These are phyloP conservation scores for Rhinogobius similis DNA, from an alignment of 2,113 vertebrate genomes.

Conservation along the genomic window DNA sequence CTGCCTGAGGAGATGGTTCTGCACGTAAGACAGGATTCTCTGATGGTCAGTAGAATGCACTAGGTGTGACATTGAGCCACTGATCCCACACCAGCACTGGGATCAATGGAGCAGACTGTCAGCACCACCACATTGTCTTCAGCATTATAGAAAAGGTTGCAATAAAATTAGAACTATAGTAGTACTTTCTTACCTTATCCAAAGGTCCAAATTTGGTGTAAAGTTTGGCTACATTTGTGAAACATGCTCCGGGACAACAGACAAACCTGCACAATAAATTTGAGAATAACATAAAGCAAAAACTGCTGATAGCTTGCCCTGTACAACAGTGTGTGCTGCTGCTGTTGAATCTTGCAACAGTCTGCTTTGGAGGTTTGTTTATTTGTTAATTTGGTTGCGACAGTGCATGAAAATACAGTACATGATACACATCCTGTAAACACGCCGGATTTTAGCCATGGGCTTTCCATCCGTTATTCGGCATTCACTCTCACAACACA, in stretches of 20 bases:
- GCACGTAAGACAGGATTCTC: not conserved
- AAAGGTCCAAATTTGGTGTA: slow-evolving; percentile 4
- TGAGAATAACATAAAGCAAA: slow-evolving; percentile 32
- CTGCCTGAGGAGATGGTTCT: not conserved
- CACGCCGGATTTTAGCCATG: too few species aligned
- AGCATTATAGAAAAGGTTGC: not conserved
- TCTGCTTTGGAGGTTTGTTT: slow-evolving; percentile 27
- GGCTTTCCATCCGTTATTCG: too few species aligned
- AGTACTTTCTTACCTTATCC: slow-evolving; percentile 15
- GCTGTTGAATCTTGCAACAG: not conserved
- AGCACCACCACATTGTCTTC: not conserved
- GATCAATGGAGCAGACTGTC: not conserved
- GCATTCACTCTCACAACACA: too few species aligned
- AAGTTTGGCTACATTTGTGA: slow-evolving; percentile 13
- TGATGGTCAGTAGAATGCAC: not conserved
- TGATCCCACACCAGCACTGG: not conserved
- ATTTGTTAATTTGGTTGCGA: too few species aligned
- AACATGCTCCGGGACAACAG: not conserved
- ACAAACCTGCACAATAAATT: slow-evolving; percentile 29
- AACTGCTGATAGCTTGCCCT: slow-evolving; percentile 14
- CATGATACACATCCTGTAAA: too few species aligned
- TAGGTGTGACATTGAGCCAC: not conserved
- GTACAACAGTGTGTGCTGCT: slow-evolving; percentile 30
- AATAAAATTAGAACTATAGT: not conserved
- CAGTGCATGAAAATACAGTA: too few species aligned